Evolutionary conservation across 37 sponge, comb jelly and placozoan genomes (phyloP).

Genomic region (Cliona cf. orientalis): DNA sequence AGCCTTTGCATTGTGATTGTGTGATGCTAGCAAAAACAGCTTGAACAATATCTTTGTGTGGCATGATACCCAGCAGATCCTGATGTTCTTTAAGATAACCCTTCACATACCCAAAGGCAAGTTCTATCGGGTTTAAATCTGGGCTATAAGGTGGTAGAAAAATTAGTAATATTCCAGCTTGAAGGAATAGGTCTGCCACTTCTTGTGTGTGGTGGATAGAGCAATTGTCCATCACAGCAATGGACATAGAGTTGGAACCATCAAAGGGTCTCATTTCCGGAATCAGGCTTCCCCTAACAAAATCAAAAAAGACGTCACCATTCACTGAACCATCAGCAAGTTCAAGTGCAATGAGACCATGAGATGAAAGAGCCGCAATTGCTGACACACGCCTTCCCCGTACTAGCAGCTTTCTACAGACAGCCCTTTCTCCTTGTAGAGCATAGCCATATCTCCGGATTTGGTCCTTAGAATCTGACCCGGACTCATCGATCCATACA

Average conservation of each 20-base stretch:
- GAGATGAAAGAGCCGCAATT: slow-evolving; percentile 14
- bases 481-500: neutral
- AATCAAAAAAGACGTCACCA: too few species aligned
- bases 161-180: neutral
- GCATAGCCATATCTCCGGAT: slow-evolving; percentile 20
- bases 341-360: slow-evolving; percentile 3
- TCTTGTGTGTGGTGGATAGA: too few species aligned
- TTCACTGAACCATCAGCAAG: neutral
- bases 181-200: neutral
- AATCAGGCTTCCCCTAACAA: too few species aligned
- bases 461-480: neutral
- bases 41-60: neutral
- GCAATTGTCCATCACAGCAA: too few species aligned
- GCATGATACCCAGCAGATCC: neutral
- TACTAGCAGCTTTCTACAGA: neutral
- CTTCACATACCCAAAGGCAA: neutral
- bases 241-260: slow-evolving; percentile 2
- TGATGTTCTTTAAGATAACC: slow-evolving; percentile 6
- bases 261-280: slow-evolving; percentile 18
- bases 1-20: too few species aligned
- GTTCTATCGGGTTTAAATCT: slow-evolving; percentile 3
- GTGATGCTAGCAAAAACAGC: slow-evolving; percentile 16
- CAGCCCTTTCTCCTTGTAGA: slow-evolving; percentile 1
- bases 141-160: slow-evolving; percentile 13
- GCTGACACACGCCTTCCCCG: neutral